A percentile compares a stretch with the other conserved stretches of the same genome.
These are phyloP conservation scores for Cepaea nemoralis DNA, from an alignment of 1,140 invertebrate species.

Conservation along the genomic window DNA sequence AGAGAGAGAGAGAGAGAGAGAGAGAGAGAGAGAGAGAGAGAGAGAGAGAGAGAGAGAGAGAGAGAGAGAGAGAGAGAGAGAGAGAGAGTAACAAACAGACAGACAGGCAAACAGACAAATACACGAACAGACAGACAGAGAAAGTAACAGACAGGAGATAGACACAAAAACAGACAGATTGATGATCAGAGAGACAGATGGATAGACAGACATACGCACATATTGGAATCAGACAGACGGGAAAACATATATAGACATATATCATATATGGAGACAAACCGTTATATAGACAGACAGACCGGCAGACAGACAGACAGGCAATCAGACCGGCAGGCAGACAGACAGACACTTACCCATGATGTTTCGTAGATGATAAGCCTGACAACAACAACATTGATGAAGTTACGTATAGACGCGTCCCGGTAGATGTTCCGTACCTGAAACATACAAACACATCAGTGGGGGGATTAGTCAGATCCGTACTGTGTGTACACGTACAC, in stretches of 20 bases:
- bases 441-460: too few relatives aligned
- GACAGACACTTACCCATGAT: slow-evolving; percentile 74
- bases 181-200: too few relatives aligned
- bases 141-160: neutral
- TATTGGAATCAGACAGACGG: neutral
- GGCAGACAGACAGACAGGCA: neutral
- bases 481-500: too few relatives aligned
- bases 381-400: slow-evolving; percentile 89
- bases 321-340: neutral
- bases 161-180: neutral
- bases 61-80: too few relatives aligned
- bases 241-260: neutral
- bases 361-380: slow-evolving; percentile 82
- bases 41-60: too few relatives aligned
- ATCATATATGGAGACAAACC: neutral
- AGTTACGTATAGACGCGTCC: slow-evolving; percentile 88
- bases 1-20: too few relatives aligned
- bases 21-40: too few relatives aligned
- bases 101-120: too few relatives aligned
- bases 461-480: too few relatives aligned
- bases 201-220: too few relatives aligned
- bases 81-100: too few relatives aligned
- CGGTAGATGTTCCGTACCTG: slow-evolving; percentile 78
- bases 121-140: too few relatives aligned
- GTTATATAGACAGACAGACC: slow-evolving; percentile 21